These are phyloP conservation scores for Axea sp. DNA, from an alignment of 2,888 invertebrate genomes.

Conservation along the genomic window DNA sequence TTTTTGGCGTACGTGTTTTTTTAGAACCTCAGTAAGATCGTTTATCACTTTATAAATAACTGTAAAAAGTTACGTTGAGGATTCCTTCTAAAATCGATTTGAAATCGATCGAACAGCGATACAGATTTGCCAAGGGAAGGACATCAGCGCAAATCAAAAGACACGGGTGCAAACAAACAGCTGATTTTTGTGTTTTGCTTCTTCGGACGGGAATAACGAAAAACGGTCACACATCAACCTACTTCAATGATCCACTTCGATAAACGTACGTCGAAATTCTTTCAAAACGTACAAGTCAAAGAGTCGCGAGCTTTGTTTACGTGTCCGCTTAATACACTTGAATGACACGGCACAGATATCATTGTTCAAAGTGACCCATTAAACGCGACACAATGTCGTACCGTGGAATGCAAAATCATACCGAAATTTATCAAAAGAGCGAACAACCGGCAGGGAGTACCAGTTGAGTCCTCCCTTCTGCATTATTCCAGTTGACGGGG, in stretches of 20 bases:
- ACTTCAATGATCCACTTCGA: constrained; percentile 27
- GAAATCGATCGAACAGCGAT: neutral
- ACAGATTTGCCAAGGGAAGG: no score
- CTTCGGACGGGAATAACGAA: no score
- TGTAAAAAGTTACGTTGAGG: no score
- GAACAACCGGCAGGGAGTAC: no score
- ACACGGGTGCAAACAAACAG: no score
- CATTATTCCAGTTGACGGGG: constrained; percentile 12
- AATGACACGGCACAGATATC: constrained; percentile 31
- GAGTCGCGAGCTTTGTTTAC: constrained; percentile 24
- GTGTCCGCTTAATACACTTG: constrained; percentile 15
- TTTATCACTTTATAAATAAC: constrained; percentile 8
- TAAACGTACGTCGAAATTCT: constrained; percentile 2
- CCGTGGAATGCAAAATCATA: constrained; percentile 19
- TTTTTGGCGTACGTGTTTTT: constrained; percentile 3
- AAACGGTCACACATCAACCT: no score
- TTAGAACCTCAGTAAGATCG: neutral
- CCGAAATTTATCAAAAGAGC: constrained; percentile 16
- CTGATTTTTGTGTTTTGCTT: no score
- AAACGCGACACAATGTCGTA: constrained; percentile 23
- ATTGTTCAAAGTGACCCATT: constrained; percentile 30
- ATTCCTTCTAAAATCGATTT: no score
- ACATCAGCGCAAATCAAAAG: no score
- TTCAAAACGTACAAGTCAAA: constrained; percentile 12
- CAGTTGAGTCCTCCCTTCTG: neutral